Evolutionary conservation across 2,888 invertebrate species (phyloP), one percentile per base, ranked within the genome.

Genomic region (Caenorhabditis wallacei): DNA sequence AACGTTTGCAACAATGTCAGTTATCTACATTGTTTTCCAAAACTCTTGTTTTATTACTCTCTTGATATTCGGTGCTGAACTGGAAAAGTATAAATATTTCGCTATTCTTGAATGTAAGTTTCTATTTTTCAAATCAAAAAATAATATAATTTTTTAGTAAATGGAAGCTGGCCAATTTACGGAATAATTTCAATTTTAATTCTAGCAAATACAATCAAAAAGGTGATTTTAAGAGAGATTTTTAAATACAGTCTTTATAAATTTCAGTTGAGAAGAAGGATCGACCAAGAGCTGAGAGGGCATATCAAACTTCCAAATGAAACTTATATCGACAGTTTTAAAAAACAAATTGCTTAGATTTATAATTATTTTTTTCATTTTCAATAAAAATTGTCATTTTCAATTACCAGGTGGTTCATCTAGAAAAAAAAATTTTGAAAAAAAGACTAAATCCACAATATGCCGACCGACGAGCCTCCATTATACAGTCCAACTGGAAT

Each of bases 51-150:
- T 48, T 53, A 56, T 81, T 7, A 56, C 43, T 7, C 64, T 81
- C 10, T 51, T 81, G 57, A 24, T 35, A 10, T 76, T 76, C 30
- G 75, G 53, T 10, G 13, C 40, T 0, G 4, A 43, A 3, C 7
- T 81, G n/a, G 43, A 48, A 7, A 26, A 13, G 16, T 61, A 40
- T 13, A 43, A 70, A 22, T 81, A 66, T 57, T 69, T 24, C 59
- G 75, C 81, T 1, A 56, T 70, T 11, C 22, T 57, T 16, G 81
- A 81, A 22, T 59, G 81, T 81, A 56, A 69, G 74, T 40, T 30
- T 5, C n/a, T 7, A 57, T 54, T 1, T 18, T 13, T 2, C 7
- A 35, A 20, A 2, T 24, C 30, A n/a, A 30, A 8, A 0, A 40
- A 8, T 43, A 1, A 43, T 4, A 1, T 51, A 1, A 3, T 51